Base-by-base conservation (phyloP, 2,888 invertebrate species). In the Drosophila aldrichi region DNA sequence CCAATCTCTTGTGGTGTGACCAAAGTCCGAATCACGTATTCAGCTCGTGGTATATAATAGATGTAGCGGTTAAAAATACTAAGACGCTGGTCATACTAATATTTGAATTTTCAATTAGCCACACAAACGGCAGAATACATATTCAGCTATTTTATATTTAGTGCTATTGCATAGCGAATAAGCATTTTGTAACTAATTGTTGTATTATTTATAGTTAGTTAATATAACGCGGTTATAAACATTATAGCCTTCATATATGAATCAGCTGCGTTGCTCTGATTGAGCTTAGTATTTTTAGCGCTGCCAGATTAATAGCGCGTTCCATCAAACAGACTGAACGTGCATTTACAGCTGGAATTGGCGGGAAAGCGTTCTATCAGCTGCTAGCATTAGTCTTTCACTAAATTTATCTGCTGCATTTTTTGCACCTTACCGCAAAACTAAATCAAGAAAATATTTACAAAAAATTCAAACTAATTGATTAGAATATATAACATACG, bases 291-390 rank as follows among this genome's bases (percentile, higher is more conserved):
- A 64, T 74, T 63, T 52, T 48, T 7, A 54, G 32, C 16, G 60
- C 16, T 75, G 57, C 51, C 63, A 70, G 34, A 63, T 20, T 9
- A 25, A 0, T 2, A 4, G 5, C 40, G 46, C n/a, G 29, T 61
- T 16, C 14, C 10, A 49, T 56, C 62, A 14, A 20, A 5, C 52
- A 7, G 71, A 25, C 66, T 77, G 73, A 73, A 36, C 77, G 67
- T 77, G 81, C 46, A 61, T 16, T 29, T 66, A 38, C 69, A 69
- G 56, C 70, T 77, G 77, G 62, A 74, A 72, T 77, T 80, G 79
- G 79, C 79, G 79, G 81, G 79, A 80, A 79, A 80, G 80, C 62
- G 46, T 63, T 10, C 18, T 43, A 64, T 74, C 81, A 80, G 77
- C 81, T 77, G 81, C 72, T 77, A 46, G 44, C 64, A 65, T 43